Conservation (phyloP, 2,888 invertebrate species). For the Lycia hirtaria region DNA sequence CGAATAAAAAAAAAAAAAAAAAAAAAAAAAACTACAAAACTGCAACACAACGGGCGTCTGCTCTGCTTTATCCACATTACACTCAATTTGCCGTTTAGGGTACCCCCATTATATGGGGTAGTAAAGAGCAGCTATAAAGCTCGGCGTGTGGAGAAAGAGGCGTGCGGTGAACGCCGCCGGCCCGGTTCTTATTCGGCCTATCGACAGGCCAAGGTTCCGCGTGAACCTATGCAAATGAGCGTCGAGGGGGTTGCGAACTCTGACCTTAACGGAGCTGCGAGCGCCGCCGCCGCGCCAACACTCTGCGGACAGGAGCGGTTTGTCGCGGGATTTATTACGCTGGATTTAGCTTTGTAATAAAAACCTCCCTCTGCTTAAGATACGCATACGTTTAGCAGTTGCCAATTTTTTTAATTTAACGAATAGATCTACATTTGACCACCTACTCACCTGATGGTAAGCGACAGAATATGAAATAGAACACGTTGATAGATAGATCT, state of each 20-base stretch:
- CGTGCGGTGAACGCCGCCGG: constrained; percentile 13
- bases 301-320: neutral
- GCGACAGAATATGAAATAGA: no score
- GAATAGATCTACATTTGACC: no score
- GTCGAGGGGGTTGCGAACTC: constrained; percentile 8
- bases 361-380: no score
- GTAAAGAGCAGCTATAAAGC: neutral
- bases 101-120: no score
- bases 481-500: neutral
- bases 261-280: constrained; percentile 10
- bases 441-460: no score
- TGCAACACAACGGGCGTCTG: no score
- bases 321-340: neutral
- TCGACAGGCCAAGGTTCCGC: constrained; percentile 11
- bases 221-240: constrained; percentile 21
- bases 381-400: no score
- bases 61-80: no score
- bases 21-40: no score
- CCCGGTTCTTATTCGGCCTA: constrained; percentile 14
- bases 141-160: neutral
- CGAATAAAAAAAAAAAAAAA: no score
- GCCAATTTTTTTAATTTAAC: no score
- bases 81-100: no score
- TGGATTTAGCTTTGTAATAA: neutral
- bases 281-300: constrained; percentile 3